These are phyloP conservation scores for Tipula vernalis DNA, from an alignment of 2,888 invertebrate genomes.

Conservation along the genomic window DNA sequence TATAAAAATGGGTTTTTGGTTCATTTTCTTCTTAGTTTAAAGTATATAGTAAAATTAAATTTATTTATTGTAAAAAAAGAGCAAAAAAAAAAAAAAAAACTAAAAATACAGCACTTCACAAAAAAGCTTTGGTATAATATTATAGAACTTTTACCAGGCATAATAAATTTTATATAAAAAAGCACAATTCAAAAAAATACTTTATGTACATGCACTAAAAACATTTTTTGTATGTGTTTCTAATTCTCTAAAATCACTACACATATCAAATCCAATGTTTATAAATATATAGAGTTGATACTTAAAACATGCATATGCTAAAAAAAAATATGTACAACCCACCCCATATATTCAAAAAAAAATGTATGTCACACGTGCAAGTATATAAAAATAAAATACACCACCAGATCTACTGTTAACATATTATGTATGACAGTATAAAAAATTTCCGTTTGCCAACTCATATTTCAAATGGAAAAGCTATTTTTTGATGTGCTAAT, in stretches of 20 bases:
- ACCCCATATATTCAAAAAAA: background rate
- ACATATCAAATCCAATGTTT: background rate
- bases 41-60: background rate
- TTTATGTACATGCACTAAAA: background rate
- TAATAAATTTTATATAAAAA: background rate
- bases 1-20: constrained; percentile 12
- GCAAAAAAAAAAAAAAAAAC: background rate
- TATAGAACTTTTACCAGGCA: background rate
- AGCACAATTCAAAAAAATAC: background rate
- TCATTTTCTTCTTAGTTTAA: background rate
- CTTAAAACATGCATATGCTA: background rate
- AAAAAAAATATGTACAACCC: background rate
- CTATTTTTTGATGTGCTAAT: background rate
- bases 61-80: background rate
- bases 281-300: background rate
- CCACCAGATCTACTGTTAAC: background rate
- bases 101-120: background rate
- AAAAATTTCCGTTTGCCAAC: background rate
- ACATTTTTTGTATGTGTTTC: background rate
- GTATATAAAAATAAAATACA: background rate
- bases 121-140: background rate
- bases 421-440: background rate
- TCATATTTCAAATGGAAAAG: background rate
- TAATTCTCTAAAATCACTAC: background rate
- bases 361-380: background rate